Percentiles rank a stretch among this genome's conserved stretches.
These are phyloP conservation scores for Archocentrus centrarchus DNA, from an alignment of 2,113 vertebrate species.

Conservation along the genomic window DNA sequence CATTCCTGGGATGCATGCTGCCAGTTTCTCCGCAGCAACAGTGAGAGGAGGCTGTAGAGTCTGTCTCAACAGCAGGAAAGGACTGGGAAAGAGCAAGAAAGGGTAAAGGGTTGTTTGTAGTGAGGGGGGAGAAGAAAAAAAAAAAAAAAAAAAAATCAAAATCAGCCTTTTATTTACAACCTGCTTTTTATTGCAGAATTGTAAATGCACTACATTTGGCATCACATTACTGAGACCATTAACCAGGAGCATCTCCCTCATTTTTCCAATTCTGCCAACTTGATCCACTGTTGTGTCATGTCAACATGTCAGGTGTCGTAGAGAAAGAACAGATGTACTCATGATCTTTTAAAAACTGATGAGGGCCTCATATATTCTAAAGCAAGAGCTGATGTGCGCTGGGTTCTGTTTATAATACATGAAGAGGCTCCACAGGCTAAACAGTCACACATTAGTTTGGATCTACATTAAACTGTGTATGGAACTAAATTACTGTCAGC, in stretches of 20 bases:
- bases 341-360: background rate
- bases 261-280: background rate
- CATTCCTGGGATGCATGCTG: conserved; percentile 72
- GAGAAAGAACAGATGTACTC: background rate
- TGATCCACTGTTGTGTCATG: background rate
- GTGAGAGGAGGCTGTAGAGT: conserved; percentile 35
- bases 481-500: background rate
- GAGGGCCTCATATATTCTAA: background rate
- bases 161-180: background rate
- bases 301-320: background rate
- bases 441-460: background rate
- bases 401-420: background rate
- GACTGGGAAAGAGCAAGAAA: background rate
- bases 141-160: background rate
- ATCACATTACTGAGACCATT: background rate
- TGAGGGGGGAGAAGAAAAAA: background rate
- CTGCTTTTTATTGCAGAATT: background rate
- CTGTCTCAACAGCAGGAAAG: conserved; percentile 30
- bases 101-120: background rate
- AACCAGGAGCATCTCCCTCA: background rate
- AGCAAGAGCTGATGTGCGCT: background rate
- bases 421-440: background rate
- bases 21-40: conserved; percentile 63
- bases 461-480: background rate
- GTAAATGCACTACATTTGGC: background rate